Evolutionary conservation across 2,888 invertebrate genomes (phyloP), one percentile per base, ranked within the genome.

Genomic region (Erebia ligea): DNA sequence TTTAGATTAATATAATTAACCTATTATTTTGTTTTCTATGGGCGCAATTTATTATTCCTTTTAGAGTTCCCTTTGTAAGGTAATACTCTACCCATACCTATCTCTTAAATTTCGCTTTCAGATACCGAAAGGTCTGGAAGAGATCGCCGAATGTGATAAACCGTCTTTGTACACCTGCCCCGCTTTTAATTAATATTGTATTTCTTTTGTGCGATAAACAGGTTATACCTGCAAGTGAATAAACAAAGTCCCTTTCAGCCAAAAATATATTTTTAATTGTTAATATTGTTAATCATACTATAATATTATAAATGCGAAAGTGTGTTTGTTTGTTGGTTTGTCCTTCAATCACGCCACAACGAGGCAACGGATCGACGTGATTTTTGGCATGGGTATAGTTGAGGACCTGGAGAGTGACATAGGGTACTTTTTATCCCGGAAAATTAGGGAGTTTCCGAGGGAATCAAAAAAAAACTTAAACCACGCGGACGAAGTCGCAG

Each of bases 171-270:
- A 48, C 62, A 62, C 62, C 62, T 62, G 59, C 21, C 62, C 21
- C 13, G 61, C 62, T 62, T 48, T 21, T 62, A 62, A 62, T 62
- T 62, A 62, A 62, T 62, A 45, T 62, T 62, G 62, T 15, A 42
- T 45, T 62, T 62, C 48, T 62, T 21, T 62, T 45, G 48, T 48
- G 45, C 62, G 15, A 15, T 45, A 21, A 19, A 45, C 48, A 21
- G 45, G 48, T 62, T 62, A 57, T 34, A 45, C 19, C 34, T 34
- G 17, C 40, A 45, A 45, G 19, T 15, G 48, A 42, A 42, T 59
- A 59, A 59, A 45, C 13, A 56, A 56, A 13, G 21, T 11, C 56
- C 56, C 15, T 57, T 57, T 54, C 10, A 54, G 1, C 15, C 13
- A 15, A 50, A 50, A 50, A 50, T 50, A 15, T n/a, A n/a, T 10